Base-by-base conservation (phyloP, 2,113 vertebrate genomes). In the Daubentonia madagascariensis region DNA sequence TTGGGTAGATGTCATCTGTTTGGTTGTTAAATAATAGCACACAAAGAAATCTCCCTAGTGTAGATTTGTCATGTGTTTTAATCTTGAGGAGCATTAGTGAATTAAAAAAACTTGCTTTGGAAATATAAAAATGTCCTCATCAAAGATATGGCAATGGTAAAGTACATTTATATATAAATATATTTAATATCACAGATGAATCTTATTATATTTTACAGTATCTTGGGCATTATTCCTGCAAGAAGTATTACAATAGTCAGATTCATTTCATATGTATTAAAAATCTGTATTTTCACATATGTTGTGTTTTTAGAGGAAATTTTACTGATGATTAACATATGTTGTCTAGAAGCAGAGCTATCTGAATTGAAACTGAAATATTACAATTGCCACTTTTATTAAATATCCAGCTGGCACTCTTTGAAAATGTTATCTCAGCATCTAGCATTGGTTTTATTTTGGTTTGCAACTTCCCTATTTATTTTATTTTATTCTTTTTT, bases 341-440 rank as follows among this genome's bases (percentile, higher is more conserved):
- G 80, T 93, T 97, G 70, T 70, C 70, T 95, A 75, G 94, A 97
- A 97, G 92, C 70, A 85, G 86, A 96, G 50, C 25, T 32, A 76
- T 96, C 89, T 98, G 94, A 98, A 93, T 89, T 80, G 75, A 98
- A 91, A 84, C 50, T 75, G 40, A 96, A 93, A 97, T 95, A 87
- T 89, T 83, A 96, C 95, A 98, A 96, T 96, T 94, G 86, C 65
- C 87, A 96, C 63, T 97, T 96, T 85, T 90, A 98, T 96, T 96
- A 97, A 93, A 75, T 89, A 85, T 76, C 87, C 73, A 95, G 89
- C 94, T 92, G 94, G 73, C 23, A 89, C 75, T 87, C 70, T 94
- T 91, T 75, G 81, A 84, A 96, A 96, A 96, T 95, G 95, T 96
- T 86, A 83, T 93, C 67, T 96, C 50, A 75, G 73, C 83, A 96